Base-by-base conservation (phyloP, 1,140 invertebrate species). In the Drosophila athabasca region DNA sequence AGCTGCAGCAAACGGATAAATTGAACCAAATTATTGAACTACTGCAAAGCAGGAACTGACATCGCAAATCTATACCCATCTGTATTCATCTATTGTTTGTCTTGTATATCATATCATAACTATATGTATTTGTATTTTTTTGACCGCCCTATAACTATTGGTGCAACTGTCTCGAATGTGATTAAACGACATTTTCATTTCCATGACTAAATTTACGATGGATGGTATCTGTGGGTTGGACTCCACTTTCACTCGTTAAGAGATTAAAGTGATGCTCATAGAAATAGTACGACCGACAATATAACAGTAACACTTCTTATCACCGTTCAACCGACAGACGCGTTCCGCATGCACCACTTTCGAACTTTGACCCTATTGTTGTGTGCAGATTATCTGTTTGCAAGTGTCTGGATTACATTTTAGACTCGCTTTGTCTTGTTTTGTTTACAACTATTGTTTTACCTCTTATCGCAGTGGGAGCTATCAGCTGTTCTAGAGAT, bases 11-110 rank as follows among this genome's bases (percentile, higher is more conserved):
- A 43, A 31, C 64, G 5, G 35, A 54, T 13, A 88, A 83, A 17
- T 22, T 88, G 3, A 51, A 89, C 29, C 61, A 45, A 65, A 88
- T 88, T 22, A 58, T 89, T 6, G 55, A 57, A 39, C 19, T 88
- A 64, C 76, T 88, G 13, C 67, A 83, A 31, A 64, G 75, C 7
- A 58, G 62, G 35, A 68, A 69, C 49, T 73, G 48, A 55, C 13
- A 44, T 7, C 39, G 11, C 3, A 3, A 45, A 53, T 24, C 15
- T 39, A 11, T 17, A 8, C 26, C 24, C 15, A 31, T 9, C 17
- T 22, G 39, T 17, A 61, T 44, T 45, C 35, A 39, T 39, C 19
- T 31, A 29, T 39, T 31, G 17, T 43, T 55, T 60, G 19, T 57
- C 31, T 41, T 19, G 19, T 44, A 54, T 17, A 24, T 41, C n/a